A percentile compares a stretch with the other conserved stretches of the same genome.
Evolutionary conservation across 2,797 vertebrate genomes (phyloP).

Genomic region (Naso thynnoides): DNA sequence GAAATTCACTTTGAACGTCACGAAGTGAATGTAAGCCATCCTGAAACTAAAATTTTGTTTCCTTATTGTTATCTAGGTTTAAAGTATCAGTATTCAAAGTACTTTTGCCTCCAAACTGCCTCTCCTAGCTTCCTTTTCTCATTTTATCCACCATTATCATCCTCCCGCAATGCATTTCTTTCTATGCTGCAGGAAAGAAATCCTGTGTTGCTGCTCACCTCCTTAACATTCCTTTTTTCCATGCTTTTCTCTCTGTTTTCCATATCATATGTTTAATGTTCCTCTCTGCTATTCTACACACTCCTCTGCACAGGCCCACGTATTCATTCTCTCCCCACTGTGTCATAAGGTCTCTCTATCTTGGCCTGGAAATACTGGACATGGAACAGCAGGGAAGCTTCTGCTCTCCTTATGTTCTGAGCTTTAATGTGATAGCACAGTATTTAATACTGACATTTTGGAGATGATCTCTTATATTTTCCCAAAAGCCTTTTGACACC

Average conservation of each 20-base stretch:
- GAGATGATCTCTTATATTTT: neutral
- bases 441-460: neutral
- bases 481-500: neutral
- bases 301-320: conserved; percentile 47
- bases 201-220: neutral
- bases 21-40: too few relatives aligned
- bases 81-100: too few relatives aligned
- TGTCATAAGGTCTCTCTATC: conserved; percentile 40
- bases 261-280: neutral
- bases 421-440: conserved; percentile 28
- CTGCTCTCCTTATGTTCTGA: conserved; percentile 63
- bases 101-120: too few relatives aligned
- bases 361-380: conserved; percentile 59
- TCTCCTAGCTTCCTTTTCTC: conserved; percentile 4
- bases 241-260: conserved; percentile 4
- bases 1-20: too few relatives aligned
- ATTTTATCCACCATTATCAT: neutral
- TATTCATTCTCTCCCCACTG: conserved; percentile 41
- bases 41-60: too few relatives aligned
- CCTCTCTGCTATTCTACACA: neutral
- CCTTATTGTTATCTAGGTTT: too few relatives aligned
- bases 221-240: neutral
- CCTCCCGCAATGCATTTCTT: neutral
- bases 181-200: neutral
- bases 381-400: conserved; percentile 55